A percentile compares a stretch with the other conserved stretches of the same genome.
These are phyloP conservation scores for Halichondria panicea DNA, from an alignment of 37 sponge, comb jelly and placozoan species.

Conservation along the genomic window DNA sequence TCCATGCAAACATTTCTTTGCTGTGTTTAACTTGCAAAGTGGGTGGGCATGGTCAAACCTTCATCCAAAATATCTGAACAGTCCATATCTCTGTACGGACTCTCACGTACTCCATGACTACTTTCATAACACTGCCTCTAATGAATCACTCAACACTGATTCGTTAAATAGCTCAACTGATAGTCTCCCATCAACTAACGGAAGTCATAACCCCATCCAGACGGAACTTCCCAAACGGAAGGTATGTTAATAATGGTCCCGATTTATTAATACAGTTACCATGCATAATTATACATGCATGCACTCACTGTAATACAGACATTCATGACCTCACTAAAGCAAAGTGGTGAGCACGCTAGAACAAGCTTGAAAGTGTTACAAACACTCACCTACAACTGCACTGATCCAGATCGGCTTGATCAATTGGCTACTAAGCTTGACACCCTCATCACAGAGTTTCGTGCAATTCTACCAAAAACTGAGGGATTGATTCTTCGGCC, in stretches of 20 bases:
- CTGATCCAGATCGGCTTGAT: background rate
- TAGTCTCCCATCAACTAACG: too few species aligned
- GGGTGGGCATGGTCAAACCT: constrained; percentile 2
- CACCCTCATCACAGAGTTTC: background rate
- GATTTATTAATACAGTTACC: background rate
- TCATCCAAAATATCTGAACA: constrained; percentile 2
- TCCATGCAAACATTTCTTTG: constrained; percentile 28
- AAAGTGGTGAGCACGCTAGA: background rate
- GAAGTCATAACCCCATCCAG: too few species aligned
- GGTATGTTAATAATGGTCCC: background rate
- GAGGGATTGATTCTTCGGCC: background rate
- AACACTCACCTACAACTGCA: background rate
- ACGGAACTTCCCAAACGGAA: background rate
- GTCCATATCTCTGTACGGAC: constrained; percentile 17
- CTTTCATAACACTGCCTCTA: too few species aligned
- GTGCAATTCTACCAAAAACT: background rate
- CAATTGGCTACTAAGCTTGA: background rate
- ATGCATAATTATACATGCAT: background rate
- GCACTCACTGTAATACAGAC: background rate
- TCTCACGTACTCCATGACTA: background rate
- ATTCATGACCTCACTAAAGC: background rate
- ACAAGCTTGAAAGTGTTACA: background rate
- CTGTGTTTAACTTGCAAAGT: background rate
- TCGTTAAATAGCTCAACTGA: too few species aligned
- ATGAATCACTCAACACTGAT: too few species aligned